Evolutionary conservation across 2,797 vertebrate species (phyloP), one percentile per base, ranked within the genome.

Genomic region (Heliangelus exortis): DNA sequence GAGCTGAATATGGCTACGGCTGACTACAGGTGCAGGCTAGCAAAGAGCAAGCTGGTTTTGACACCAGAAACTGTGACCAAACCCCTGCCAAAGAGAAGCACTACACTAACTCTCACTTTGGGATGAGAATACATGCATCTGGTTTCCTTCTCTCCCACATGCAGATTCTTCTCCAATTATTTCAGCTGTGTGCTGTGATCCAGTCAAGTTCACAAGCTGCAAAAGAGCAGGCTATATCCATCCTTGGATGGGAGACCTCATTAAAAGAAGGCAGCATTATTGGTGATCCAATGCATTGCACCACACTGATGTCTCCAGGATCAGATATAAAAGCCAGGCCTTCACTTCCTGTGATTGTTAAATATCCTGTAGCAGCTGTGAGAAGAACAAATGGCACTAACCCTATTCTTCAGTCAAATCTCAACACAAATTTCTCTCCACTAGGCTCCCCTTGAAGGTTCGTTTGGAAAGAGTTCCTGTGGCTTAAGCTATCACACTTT

Each of bases 401-500:
- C 66, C 50, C 33, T 55, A 12, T 62, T 89, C 76, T 81, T 77
- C 1, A 5, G 55, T 69, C 89, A 93, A 67, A 79, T 54, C 69
- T 59, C 8, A 20, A 66, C 6, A 3, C 11, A 21, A 79, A 12
- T 48, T 71, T 84, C 43, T 58, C 86, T 83, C 34, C 51, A 16
- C 55, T 16, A 61, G 19, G 26, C 57, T 76, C 39, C 36, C 34
- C 62, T 87, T 53, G 58, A 75, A 87, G 51, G 59, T 72, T 83
- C 57, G 73, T 73, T 53, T 95, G 79, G 89, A 89, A 95, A 85
- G 62, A 83, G 34, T 23, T 81, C 41, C 55, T 8, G 39, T 67
- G 66, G 69, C 91, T 96, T 88, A 84, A 84, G 84, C 79, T 84
- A 91, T 77, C 67, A 53, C 50, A 71, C 51, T 80, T 92, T 80